Base-by-base conservation (phyloP, 2,113 vertebrate species). In the Pao palembangensis region DNA sequence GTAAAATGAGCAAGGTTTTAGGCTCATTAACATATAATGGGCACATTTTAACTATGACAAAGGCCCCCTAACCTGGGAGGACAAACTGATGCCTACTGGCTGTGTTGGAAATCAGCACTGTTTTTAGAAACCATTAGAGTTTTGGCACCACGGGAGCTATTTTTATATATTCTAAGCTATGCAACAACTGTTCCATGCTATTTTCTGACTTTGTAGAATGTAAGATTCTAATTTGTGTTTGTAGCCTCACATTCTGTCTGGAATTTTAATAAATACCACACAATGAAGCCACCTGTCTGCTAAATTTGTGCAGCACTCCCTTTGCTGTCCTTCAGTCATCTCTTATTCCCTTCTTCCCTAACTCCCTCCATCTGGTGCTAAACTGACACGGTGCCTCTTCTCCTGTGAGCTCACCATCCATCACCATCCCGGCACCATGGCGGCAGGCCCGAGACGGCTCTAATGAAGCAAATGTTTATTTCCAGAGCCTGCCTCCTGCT, bases 1-100 rank as follows among this genome's bases (percentile, higher is more conserved):
- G 55, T 19, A 78, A 84, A 81, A 67, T 73, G 80, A n/a, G 67
- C 46, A 55, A 28, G 63, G 68, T 80, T 47, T 83, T 75, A 82
- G 59, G 48, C 10, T 62, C 76, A 88, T 88, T 87, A 87, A 75
- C 83, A 86, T 86, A 88, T 81, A 88, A 84, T 75, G 59, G 69
- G 56, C 75, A 81, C 70, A 81, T 80, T 77, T 79, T 79, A 57
- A 71, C 63, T 48, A 51, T 57, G 52, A 71, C 51, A 53, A 69
- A 72, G 60, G 60, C 47, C 65, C 34, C 56, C 64, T 61, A 61
- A 64, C 69, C 76, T 79, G 78, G 68, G 67, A 75, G 65, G 60
- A 60, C 63, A 72, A 74, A 75, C 64, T 61, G 73, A 71, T 69
- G 47, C 62, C 69, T 72, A 82, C 85, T 80, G 71, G 63, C 64